These are phyloP conservation scores for Ctenosaura bakeri DNA, from an alignment of 2,797 vertebrate genomes.

Conservation along the genomic window DNA sequence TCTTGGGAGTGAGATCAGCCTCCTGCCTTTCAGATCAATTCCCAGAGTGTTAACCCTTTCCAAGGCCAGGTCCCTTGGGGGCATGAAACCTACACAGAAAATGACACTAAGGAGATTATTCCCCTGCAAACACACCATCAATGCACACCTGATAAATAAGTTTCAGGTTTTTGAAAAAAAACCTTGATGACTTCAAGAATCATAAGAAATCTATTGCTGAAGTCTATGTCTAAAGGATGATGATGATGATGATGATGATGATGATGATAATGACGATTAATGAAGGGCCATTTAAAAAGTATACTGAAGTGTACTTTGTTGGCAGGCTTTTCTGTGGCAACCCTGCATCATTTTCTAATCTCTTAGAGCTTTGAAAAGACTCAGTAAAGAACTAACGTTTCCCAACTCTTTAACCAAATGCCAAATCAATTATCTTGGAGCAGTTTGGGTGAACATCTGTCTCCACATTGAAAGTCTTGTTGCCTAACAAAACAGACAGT, in stretches of 20 bases:
- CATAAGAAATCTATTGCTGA: not conserved
- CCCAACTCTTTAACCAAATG: conserved; percentile 56
- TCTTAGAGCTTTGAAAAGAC: not conserved
- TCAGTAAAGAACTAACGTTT: not conserved
- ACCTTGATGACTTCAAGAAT: not conserved
- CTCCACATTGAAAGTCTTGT: not conserved
- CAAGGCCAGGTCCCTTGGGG: not conserved
- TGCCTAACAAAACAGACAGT: not conserved
- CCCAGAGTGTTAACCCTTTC: conserved; percentile 63
- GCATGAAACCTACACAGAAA: not conserved
- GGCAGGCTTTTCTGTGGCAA: not conserved
- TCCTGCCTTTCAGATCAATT: conserved; percentile 35
- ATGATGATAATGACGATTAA: not conserved
- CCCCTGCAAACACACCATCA: not conserved
- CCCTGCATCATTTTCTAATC: not conserved
- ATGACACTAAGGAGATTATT: not conserved
- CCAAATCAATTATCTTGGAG: conserved; percentile 34
- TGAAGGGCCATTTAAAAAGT: not conserved
- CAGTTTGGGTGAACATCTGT: conserved; percentile 33
- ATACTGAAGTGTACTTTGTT: not conserved
- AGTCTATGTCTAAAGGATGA: not conserved
- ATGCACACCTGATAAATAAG: conserved; percentile 11
- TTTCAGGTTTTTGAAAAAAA: not conserved
- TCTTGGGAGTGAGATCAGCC: not conserved
- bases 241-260: no score